Evolutionary conservation across 2,797 vertebrate species (phyloP), one percentile per base, ranked within the genome.

Genomic region (Phataginus tricuspis): DNA sequence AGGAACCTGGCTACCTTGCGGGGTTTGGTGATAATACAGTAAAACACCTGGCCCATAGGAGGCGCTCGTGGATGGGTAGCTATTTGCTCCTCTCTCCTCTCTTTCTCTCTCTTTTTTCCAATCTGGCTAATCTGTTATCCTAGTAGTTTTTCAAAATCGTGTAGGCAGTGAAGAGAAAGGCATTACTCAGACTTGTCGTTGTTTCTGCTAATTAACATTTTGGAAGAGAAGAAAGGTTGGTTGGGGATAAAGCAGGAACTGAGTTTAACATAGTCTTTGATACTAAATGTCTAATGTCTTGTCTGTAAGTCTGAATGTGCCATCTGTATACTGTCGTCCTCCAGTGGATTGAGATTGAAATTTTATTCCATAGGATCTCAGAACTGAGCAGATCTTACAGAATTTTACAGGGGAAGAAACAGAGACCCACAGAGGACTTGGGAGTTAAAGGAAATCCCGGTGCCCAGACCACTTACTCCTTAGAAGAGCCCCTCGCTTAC

Each of bases 191-290:
- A 66, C 7, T 53, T 78, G 1, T 69, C 49, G 59, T 27, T 93
- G 16, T 78, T 74, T 91, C 72, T 57, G 31, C 5, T 75, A 74
- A 78, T 74, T 93, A 83, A 34, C 45, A 75, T 72, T 68, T 88
- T 64, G 18, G 27, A 72, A 29, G 29, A 45, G 42, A 75, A 57
- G 74, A 74, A 49, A 9, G 37, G 79, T 53, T 66, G 21, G 18
- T 51, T 55, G 4, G 21, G 9, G n/a, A 93, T 18, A 79, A 45
- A 66, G 5, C 75, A 9, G 27, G 23, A 29, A 1, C n/a, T 71
- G 14, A 71, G 3, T 49, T 88, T 77, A 72, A 82, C 11, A 29
- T 79, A 79, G 55, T 55, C 23, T 84, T 91, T 72, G 4, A 3
- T 72, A 69, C 31, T 29, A 75, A 75, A 64, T 45, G 23, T 34